Evolutionary conservation across 2,888 invertebrate genomes (phyloP), one percentile per base, ranked within the genome.

Genomic region (Drosophila eohydei): DNA sequence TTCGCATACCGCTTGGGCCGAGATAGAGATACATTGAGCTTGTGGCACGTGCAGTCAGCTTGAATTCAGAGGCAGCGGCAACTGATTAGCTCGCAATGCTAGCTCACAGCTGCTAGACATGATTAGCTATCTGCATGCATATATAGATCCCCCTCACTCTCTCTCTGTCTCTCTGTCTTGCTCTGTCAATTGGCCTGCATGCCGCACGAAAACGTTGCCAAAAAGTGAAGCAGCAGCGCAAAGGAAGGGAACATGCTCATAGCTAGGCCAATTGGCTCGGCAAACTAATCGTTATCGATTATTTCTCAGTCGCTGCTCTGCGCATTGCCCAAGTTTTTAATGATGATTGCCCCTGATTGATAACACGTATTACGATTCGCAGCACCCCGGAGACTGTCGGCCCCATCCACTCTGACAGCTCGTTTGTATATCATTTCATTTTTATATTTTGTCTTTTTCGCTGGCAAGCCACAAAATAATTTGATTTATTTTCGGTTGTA

Each of bases 341-440:
- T 83, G 81, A 78, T 82, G 84, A 87, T 89, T 87, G 80, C 67
- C 74, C 48, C 63, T 75, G 81, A 89, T 88, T 88, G 88, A 87
- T 84, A 84, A 80, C 73, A 66, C 61, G 74, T 76, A 76, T 67
- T 65, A 57, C 58, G 64, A 67, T 65, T 65, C 38, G 41, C 40
- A 51, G 41, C 36, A 66, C 56, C 44, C 38, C 60, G 11, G 46
- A 32, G 56, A 16, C 46, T n/a, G 38, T 14, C 28, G n/a, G 4
- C 38, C 11, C 14, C 12, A n/a, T 30, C 28, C 12, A 1, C 16
- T 12, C 16, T 6, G 12, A 2, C 40, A 14, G 51, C 59, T 67
- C 30, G 61, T 70, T 67, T 64, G 41, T 48, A 58, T 60, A 54
- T 58, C 28, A 56, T 52, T 63, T 54, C 28, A 30, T 30, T 30